Evolutionary conservation across 2,113 vertebrate genomes (phyloP).

Genomic region (Aptenodytes patagonicus): DNA sequence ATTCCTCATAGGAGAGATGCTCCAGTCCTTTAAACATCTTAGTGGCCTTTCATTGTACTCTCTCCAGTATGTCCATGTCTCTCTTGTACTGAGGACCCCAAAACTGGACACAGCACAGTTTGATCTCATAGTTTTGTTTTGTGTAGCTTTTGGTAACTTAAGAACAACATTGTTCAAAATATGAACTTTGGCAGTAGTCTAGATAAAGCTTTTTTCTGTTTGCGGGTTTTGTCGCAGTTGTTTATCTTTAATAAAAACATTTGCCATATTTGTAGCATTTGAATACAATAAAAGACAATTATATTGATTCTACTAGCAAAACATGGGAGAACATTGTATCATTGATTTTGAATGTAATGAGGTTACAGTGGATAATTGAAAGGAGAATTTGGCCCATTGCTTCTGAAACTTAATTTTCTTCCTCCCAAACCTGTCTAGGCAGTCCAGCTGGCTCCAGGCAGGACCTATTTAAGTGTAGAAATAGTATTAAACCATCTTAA

Average conservation of each 20-base stretch:
- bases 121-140: not conserved
- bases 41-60: not conserved
- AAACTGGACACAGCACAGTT: not conserved
- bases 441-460: slow-evolving; percentile 44
- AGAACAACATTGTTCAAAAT: not conserved
- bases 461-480: slow-evolving; percentile 7
- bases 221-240: not conserved
- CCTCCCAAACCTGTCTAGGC: slow-evolving; percentile 7
- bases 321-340: not conserved
- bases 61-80: not conserved
- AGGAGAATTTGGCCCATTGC: slow-evolving; percentile 51
- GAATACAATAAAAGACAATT: slow-evolving; percentile 24
- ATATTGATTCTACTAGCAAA: slow-evolving; percentile 39
- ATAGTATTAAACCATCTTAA: slow-evolving; percentile 8
- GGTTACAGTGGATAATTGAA: slow-evolving; percentile 58
- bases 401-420: slow-evolving; percentile 53
- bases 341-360: slow-evolving; percentile 52
- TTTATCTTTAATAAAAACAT: slow-evolving; percentile 37
- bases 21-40: not conserved
- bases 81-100: not conserved
- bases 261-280: slow-evolving; percentile 11
- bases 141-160: not conserved
- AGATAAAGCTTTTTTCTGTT: not conserved
- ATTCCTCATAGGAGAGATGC: not conserved
- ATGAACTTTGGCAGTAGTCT: not conserved